A percentile compares a stretch with the other conserved stretches of the same genome.
Evolutionary conservation across 2,888 invertebrate genomes (phyloP).

Genomic region (Polydrusus pterygomalis): DNA sequence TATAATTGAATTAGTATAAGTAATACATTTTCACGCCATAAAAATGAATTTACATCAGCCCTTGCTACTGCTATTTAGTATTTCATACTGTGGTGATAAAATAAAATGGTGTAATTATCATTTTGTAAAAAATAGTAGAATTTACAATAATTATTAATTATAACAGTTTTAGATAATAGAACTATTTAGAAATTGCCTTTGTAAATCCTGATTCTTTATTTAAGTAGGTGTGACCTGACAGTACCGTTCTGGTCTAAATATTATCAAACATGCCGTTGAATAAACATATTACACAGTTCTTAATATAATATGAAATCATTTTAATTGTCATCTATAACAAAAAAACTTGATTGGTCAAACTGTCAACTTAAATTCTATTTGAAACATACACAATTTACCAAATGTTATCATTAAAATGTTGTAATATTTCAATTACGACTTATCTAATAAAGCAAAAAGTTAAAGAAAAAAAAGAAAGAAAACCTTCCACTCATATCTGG

Average conservation of each 20-base stretch:
- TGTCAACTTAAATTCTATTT: too few species aligned
- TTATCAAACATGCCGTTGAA: neutral
- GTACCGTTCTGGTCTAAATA: constrained; percentile 4
- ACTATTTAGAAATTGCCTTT: neutral
- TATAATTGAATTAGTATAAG: too few species aligned
- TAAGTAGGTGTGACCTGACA: neutral
- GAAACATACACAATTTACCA: too few species aligned
- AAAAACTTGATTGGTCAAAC: too few species aligned
- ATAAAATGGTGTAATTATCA: neutral
- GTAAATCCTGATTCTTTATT: neutral
- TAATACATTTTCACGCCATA: too few species aligned
- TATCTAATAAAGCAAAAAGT: neutral
- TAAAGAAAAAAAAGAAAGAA: neutral
- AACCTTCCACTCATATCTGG: constrained; percentile 26
- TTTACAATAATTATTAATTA: neutral
- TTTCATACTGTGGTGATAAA: too few species aligned
- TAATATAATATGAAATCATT: neutral
- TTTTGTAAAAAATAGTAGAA: neutral
- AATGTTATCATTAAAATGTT: too few species aligned
- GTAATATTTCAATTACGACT: too few species aligned
- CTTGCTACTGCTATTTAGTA: too few species aligned
- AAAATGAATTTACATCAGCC: too few species aligned
- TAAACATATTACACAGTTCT: neutral
- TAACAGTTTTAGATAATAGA: neutral
- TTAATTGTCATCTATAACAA: neutral